These are phyloP conservation scores for Chamaetylas fuelleborni DNA, from an alignment of 2,113 vertebrate species.

Conservation along the genomic window DNA sequence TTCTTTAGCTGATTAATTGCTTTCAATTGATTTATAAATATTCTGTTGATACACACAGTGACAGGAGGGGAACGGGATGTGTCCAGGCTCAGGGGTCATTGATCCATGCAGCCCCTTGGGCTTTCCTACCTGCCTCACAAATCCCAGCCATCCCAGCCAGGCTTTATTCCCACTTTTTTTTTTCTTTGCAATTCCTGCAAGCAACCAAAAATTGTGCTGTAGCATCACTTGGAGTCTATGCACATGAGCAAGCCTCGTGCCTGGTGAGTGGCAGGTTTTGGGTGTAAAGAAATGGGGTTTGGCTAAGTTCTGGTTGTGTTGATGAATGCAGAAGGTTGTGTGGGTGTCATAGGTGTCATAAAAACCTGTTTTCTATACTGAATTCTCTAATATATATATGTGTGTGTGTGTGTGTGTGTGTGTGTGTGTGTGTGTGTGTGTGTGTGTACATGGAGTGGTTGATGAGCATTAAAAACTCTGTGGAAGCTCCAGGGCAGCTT, in stretches of 20 bases:
- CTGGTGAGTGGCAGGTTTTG: not conserved
- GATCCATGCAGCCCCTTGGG: not conserved
- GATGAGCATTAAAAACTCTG: constrained; percentile 35
- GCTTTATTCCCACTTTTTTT: not conserved
- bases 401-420: too few species aligned
- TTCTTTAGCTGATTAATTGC: constrained; percentile 47
- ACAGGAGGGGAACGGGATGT: not conserved
- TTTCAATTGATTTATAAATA: constrained; percentile 53
- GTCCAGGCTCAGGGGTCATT: not conserved
- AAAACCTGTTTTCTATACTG: not conserved
- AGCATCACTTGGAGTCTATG: not conserved
- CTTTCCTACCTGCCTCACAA: not conserved
- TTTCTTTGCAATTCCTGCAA: not conserved
- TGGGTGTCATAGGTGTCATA: not conserved
- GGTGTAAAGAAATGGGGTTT: not conserved
- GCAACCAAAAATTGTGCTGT: not conserved
- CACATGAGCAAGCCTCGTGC: rapidly evolving
- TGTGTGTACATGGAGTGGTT: not conserved
- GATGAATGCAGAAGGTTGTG: not conserved
- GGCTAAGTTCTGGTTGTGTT: not conserved
- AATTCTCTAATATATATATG: not conserved
- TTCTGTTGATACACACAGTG: not conserved
- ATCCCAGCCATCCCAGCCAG: not conserved
- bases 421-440: not conserved
- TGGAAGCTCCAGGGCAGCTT: constrained; percentile 24